Evolutionary conservation across 2,113 vertebrate genomes (phyloP), one percentile per base, ranked within the genome.

Genomic region (Fulica atra): DNA sequence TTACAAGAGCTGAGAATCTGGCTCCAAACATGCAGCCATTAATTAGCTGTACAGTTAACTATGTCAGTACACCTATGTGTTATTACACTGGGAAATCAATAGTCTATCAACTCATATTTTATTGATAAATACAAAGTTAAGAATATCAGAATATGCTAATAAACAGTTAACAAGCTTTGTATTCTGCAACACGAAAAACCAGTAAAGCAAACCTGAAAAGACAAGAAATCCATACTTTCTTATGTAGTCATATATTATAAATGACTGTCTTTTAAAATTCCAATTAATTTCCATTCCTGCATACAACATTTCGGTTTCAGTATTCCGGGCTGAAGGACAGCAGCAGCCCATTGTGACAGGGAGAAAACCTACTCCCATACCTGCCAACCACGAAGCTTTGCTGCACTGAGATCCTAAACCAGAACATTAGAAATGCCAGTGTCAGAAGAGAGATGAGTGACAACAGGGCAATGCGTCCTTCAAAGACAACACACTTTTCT

Each of bases 121-220:
- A 84, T n/a, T 69, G 74, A n/a, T 85, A 73, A 80, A 33, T 13
- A 38, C 26, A 54, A 57, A 6, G 16, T 73, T 70, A 57, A 86
- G 53, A 69, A 38, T 54, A 84, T 20, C 65, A 48, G 50, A 79
- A 15, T 13, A 81, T 1, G 3, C 29, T 63, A 81, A 73, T 36
- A 63, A 89, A 77, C 38, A 23, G 61, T 46, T 71, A 85, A 80
- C 24, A 84, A 81, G 36, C 40, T 73, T 76, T 59, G 26, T 61
- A 79, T 80, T 81, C 29, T 73, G 29, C 33, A 76, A n/a, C 86
- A 86, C 42, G 80, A 35, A 86, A 69, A 14, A 48, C 4, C 48
- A 64, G 50, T 33, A 87, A 92, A 93, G 31, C 42, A 81, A 83
- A 93, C 65, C 69, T 89, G 92, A 76, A 87, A 79, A 91, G 78